Evolutionary conservation across 1,140 invertebrate genomes (phyloP).

Genomic region (Campoletis sonorensis): DNA sequence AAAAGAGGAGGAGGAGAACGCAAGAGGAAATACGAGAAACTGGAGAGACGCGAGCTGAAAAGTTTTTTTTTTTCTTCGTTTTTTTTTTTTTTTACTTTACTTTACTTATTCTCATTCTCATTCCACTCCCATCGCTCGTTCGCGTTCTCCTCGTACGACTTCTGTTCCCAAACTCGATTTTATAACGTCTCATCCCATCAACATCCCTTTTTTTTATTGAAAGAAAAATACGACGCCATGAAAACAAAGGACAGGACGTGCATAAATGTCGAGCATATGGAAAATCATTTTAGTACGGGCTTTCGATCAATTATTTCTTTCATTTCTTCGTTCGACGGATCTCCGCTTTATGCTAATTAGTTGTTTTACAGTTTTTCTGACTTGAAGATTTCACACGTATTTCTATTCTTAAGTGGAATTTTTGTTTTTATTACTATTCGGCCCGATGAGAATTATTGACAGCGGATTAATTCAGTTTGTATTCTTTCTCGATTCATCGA

Average conservation of each 20-base stretch:
- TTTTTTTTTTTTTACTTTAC: conserved; percentile 55
- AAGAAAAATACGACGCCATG: background rate
- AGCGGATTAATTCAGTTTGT: too few species aligned
- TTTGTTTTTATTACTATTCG: too few species aligned
- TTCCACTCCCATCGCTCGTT: conserved; percentile 9
- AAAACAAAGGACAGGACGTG: background rate
- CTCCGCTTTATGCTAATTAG: too few species aligned
- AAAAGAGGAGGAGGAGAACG: conserved; percentile 11
- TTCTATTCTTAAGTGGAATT: too few species aligned
- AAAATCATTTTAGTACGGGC: background rate
- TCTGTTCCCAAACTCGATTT: conserved; percentile 25
- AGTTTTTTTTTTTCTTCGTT: conserved; percentile 20
- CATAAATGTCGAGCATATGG: conserved; percentile 9
- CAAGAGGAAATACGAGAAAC: conserved; percentile 63
- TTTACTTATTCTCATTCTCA: background rate
- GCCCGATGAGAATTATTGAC: too few species aligned
- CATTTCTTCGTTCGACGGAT: too few species aligned
- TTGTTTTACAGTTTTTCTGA: too few species aligned
- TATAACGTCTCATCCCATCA: conserved; percentile 23
- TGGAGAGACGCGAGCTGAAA: conserved; percentile 39
- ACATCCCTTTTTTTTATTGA: background rate
- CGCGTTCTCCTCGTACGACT: conserved; percentile 30
- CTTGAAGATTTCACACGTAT: too few species aligned
- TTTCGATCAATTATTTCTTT: too few species aligned
- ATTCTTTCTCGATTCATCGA: too few species aligned